phyloP scores from a whole-genome alignment of 2,797 vertebrate species.

The Rousettus madagascariensis region DNA sequence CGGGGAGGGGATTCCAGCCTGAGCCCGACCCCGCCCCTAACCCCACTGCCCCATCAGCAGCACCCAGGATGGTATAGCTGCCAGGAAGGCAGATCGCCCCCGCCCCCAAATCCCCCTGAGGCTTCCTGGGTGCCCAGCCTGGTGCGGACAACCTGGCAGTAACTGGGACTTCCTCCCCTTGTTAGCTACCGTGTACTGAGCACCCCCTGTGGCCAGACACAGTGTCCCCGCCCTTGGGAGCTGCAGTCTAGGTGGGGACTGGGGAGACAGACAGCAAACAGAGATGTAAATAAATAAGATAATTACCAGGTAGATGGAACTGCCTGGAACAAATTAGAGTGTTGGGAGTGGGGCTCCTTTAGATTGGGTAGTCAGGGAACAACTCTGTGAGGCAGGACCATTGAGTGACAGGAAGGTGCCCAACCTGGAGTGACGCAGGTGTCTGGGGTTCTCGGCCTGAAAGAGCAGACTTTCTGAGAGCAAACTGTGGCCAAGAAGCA shows the following conservation, averaged over 20 bases:
- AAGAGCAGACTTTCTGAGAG: too few species aligned
- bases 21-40: too few species aligned
- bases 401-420: neutral
- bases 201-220: neutral
- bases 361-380: neutral
- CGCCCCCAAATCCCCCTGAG: too few species aligned
- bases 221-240: neutral
- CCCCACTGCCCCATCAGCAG: too few species aligned
- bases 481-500: too few species aligned
- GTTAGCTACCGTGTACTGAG: accelerated
- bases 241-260: neutral
- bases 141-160: too few species aligned
- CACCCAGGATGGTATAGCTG: neutral
- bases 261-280: neutral
- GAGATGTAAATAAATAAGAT: neutral
- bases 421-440: neutral
- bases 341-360: accelerated
- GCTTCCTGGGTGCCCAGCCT: neutral
- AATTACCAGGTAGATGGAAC: accelerated
- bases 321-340: neutral
- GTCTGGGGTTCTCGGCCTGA: neutral
- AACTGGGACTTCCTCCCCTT: neutral
- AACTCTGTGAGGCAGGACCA: accelerated
- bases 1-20: too few species aligned
- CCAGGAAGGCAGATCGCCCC: accelerated